Evolutionary conservation across 2,888 invertebrate species (phyloP), one percentile per base, ranked within the genome.

Genomic region (Coelopa pilipes): DNA sequence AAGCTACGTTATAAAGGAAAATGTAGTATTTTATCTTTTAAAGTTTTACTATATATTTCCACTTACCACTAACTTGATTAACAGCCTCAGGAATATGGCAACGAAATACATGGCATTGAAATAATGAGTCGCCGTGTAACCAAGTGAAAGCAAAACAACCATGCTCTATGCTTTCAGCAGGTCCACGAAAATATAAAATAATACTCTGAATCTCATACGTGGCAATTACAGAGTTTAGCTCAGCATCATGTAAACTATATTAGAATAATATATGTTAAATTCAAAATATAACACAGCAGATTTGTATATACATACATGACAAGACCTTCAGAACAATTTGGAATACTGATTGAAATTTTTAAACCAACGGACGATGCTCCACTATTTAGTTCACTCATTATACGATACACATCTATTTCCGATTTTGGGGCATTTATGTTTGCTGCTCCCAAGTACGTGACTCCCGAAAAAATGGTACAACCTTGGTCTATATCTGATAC

Each of bases 131-230:
- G 0, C 97, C 97, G 85, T 97, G 96, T 66, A 97, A 94, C 93
- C 97, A 98, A 0, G 98, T 98, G 88, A 99, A 98, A 11, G 98
- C 98, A 89, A 99, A 99, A 88, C 99, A 99, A n/a, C 95, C 92
- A 0, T 94, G 93, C 81, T 98, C 97, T 0, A 91, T 89, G 21
- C 94, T 93, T 65, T 93, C 94, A 13, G 92, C 91, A 49, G 93
- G 91, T 10, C 99, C 99, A 67, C 97, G 93, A 10, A 97, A 97
- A 88, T 98, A 99, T 89, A 98, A 97, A 76, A 97, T 90, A 79
- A 98, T 98, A 78, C 96, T 92, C 82, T 96, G 96, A 74, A 98
- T 95, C 80, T 96, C 94, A 86, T 96, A 99, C 4, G 94, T 92
- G 0, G 95, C 92, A 79, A 96, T 94, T 78, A 96, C 94, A 72